A percentile compares a stretch with the other conserved stretches of the same genome.
Conservation (phyloP, 2,888 invertebrate genomes). For the Cylloceria caligata region DNA sequence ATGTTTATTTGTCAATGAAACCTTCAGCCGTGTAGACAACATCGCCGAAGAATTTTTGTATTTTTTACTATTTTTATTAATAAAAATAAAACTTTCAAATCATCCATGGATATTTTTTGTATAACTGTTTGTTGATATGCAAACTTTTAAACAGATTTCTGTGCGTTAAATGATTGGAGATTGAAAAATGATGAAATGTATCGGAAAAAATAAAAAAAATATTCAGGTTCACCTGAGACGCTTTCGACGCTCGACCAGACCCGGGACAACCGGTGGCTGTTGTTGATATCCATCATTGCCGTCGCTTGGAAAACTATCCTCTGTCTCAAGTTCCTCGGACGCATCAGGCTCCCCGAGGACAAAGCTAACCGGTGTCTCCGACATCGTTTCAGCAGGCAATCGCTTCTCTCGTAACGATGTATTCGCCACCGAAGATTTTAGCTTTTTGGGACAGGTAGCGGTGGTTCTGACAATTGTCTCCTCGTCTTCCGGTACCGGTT, state of each 20-base stretch:
- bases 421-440: slow-evolving; percentile 1
- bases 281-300: slow-evolving; percentile 73
- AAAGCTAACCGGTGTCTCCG: slow-evolving; percentile 82
- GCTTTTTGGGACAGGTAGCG: background rate
- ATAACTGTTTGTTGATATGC: no score
- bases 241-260: slow-evolving; percentile 84
- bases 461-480: slow-evolving; percentile 16
- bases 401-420: slow-evolving; percentile 14
- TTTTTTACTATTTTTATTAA: background rate
- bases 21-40: no score
- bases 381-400: slow-evolving; percentile 71
- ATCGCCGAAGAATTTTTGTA: background rate
- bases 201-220: slow-evolving; percentile 46
- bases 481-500: slow-evolving; percentile 53
- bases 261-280: slow-evolving; percentile 77
- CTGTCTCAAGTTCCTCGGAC: slow-evolving; percentile 78
- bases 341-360: slow-evolving; percentile 81
- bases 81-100: background rate
- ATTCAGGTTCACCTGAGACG: slow-evolving; percentile 84
- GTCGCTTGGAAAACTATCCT: slow-evolving; percentile 81
- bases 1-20: background rate
- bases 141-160: background rate
- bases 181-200: slow-evolving; percentile 12
- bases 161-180: background rate
- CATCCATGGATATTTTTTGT: no score